Conservation (phyloP, 2,888 invertebrate species). For the Liopterus haemorrhoidalis region DNA sequence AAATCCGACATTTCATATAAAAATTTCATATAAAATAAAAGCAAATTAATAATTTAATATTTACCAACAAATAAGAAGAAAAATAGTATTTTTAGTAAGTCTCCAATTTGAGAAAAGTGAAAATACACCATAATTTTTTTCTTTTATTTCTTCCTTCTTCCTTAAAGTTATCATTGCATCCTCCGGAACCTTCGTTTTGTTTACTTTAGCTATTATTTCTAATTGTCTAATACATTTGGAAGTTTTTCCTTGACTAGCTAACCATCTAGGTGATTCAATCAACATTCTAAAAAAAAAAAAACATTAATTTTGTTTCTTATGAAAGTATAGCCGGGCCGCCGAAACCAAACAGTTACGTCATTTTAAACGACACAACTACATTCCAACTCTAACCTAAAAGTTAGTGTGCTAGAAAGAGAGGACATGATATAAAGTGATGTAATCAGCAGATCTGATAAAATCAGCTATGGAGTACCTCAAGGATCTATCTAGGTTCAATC, state of each 20-base stretch:
- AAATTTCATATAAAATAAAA: neutral
- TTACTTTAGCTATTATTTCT: conserved; percentile 51
- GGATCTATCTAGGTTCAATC: too few relatives aligned
- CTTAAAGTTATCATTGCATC: conserved; percentile 41
- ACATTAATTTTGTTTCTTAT: too few relatives aligned
- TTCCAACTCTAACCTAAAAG: too few relatives aligned
- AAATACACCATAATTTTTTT: conserved; percentile 50
- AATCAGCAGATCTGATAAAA: too few relatives aligned
- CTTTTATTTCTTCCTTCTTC: conserved; percentile 29
- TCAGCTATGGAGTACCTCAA: too few relatives aligned
- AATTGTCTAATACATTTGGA: conserved; percentile 48
- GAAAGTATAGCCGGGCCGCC: too few relatives aligned
- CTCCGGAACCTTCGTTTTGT: conserved; percentile 47
- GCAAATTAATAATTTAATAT: conserved; percentile 27
- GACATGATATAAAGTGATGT: too few relatives aligned
- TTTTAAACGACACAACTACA: too few relatives aligned
- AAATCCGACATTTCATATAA: too few relatives aligned
- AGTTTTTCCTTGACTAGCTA: conserved; percentile 51
- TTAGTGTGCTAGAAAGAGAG: too few relatives aligned
- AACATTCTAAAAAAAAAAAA: conserved; percentile 48
- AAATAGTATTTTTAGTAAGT: conserved; percentile 49
- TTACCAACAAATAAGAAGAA: conserved; percentile 53
- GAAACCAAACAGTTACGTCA: too few relatives aligned
- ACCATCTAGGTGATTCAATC: conserved; percentile 62
- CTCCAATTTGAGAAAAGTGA: conserved; percentile 54